phyloP scores from a whole-genome alignment of 2,888 invertebrate species.

The Elaeidobius kamerunicus region DNA sequence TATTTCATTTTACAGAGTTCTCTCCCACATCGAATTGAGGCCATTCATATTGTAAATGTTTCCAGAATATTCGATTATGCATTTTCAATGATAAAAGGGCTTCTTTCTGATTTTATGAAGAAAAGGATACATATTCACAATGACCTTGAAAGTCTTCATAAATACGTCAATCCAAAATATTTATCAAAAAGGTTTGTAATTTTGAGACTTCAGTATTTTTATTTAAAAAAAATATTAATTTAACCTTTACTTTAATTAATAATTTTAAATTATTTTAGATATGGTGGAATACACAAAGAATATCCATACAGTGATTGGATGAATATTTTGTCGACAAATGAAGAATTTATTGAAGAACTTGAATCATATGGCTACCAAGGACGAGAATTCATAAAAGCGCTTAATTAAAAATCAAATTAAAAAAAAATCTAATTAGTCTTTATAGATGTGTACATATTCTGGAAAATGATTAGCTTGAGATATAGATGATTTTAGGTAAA shows the following conservation, averaged over 20 bases:
- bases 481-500: too few relatives aligned
- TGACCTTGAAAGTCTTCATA: constrained; percentile 65
- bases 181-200: constrained; percentile 55
- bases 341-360: constrained; percentile 60
- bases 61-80: constrained; percentile 76
- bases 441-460: too few relatives aligned
- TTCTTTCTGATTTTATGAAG: constrained; percentile 60
- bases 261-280: constrained; percentile 50
- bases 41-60: constrained; percentile 72
- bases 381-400: too few relatives aligned
- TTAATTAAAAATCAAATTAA: too few relatives aligned
- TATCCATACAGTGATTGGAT: constrained; percentile 32
- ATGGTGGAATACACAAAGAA: constrained; percentile 53
- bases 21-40: constrained; percentile 66
- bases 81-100: constrained; percentile 70
- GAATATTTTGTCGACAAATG: constrained; percentile 52
- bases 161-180: constrained; percentile 62
- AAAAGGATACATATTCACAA: constrained; percentile 61
- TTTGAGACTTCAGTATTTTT: not conserved
- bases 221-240: too few relatives aligned
- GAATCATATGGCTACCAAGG: constrained; percentile 53
- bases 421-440: too few relatives aligned
- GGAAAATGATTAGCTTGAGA: too few relatives aligned
- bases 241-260: not conserved
- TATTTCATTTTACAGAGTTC: too few relatives aligned